Conservation (phyloP, 2,113 vertebrate genomes). For the Heterotis niloticus region DNA sequence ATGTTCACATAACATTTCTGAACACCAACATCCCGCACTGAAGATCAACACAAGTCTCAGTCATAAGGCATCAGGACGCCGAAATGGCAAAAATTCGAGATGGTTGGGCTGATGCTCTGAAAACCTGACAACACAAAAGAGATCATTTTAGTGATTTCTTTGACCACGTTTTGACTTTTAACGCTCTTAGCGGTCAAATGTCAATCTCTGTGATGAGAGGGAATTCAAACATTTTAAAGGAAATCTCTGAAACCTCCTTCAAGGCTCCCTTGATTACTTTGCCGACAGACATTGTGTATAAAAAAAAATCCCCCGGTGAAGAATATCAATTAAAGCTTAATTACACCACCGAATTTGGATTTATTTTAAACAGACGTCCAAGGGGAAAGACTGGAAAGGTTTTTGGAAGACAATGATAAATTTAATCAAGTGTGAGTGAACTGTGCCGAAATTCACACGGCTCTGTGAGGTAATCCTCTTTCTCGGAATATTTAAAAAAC, state of each 20-base stretch:
- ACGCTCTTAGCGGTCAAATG: no score
- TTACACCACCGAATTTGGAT: conserved; percentile 37
- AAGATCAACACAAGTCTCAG: no score
- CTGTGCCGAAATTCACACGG: conserved; percentile 60
- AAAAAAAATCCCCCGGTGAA: not conserved
- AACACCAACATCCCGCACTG: no score
- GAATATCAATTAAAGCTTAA: conserved; percentile 31
- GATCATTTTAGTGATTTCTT: no score
- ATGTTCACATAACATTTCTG: no score
- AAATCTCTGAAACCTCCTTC: not conserved
- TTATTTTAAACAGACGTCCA: conserved; percentile 54
- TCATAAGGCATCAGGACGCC: no score
- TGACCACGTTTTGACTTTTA: no score
- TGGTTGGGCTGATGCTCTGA: no score
- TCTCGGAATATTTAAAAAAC: conserved; percentile 63
- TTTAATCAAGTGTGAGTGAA: conserved; percentile 68
- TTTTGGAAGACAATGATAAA: conserved; percentile 62
- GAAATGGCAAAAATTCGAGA: no score
- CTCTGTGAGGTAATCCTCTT: conserved; percentile 64
- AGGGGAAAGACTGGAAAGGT: conserved; percentile 38
- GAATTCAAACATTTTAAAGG: not conserved
- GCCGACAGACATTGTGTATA: not conserved
- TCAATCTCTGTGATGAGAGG: no score
- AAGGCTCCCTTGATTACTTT: conserved; percentile 1
- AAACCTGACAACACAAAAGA: no score